Conservation (phyloP, 1,140 invertebrate genomes). For the Drosophila orosa region DNA sequence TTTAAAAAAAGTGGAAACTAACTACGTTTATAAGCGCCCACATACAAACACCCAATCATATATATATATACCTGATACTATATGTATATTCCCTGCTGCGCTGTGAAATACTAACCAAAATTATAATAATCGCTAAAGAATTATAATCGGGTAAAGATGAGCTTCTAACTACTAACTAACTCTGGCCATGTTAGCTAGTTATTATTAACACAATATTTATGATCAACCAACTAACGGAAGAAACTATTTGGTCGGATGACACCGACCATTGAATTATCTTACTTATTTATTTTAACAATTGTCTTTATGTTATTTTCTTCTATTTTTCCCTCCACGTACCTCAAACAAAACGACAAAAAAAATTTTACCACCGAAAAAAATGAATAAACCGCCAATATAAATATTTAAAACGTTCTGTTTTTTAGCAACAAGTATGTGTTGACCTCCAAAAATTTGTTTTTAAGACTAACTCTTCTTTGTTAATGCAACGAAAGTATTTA, state of each 20-base stretch:
- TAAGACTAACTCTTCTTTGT: slow-evolving; percentile 4
- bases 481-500: slow-evolving; percentile 19
- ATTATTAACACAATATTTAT: not conserved
- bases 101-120: not conserved
- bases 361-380: slow-evolving; percentile 6
- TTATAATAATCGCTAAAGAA: not conserved
- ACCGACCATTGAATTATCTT: slow-evolving; percentile 8
- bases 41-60: not conserved
- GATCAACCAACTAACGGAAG: slow-evolving; percentile 1
- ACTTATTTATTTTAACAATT: slow-evolving; percentile 18
- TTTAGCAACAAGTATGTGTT: slow-evolving; percentile 20
- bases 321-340: slow-evolving; percentile 17
- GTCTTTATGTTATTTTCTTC: slow-evolving; percentile 19
- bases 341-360: slow-evolving; percentile 12
- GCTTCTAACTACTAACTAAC: not conserved
- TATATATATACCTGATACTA: not conserved
- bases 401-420: slow-evolving; percentile 13
- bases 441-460: slow-evolving; percentile 10
- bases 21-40: not conserved
- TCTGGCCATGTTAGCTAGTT: slow-evolving; percentile 4
- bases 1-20: not conserved
- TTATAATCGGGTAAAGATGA: not conserved
- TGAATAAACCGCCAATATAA: slow-evolving; percentile 8
- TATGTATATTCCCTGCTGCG: not conserved
- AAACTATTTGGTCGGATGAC: not conserved